Conservation (phyloP, 1,140 invertebrate genomes). For the Grapholita molesta region DNA sequence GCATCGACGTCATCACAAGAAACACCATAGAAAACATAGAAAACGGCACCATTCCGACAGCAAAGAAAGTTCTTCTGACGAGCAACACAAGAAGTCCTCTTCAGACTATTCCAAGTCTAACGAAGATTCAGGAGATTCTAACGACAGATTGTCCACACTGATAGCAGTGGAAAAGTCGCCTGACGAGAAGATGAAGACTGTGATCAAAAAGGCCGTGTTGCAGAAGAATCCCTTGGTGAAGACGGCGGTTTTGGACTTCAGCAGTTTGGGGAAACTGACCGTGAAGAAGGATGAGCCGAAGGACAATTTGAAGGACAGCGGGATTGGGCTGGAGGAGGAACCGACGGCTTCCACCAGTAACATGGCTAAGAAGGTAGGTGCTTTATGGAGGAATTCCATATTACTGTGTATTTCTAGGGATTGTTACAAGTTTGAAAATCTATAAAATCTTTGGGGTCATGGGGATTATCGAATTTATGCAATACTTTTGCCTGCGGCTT, state of each 20-base stretch:
- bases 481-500: too few species aligned
- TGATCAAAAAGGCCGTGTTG: slow-evolving; percentile 66
- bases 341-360: slow-evolving; percentile 47
- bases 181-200: slow-evolving; percentile 68
- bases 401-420: too few species aligned
- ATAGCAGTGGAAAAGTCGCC: slow-evolving; percentile 68
- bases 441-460: too few species aligned
- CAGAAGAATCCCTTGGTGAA: slow-evolving; percentile 65
- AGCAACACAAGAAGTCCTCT: slow-evolving; percentile 81
- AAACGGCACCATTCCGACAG: slow-evolving; percentile 88
- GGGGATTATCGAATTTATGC: too few species aligned
- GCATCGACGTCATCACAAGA: slow-evolving; percentile 85
- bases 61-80: slow-evolving; percentile 89
- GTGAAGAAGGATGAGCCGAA: slow-evolving; percentile 56
- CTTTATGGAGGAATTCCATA: too few species aligned
- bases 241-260: slow-evolving; percentile 65
- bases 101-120: slow-evolving; percentile 69
- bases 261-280: slow-evolving; percentile 51
- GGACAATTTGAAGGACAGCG: slow-evolving; percentile 64
- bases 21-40: slow-evolving; percentile 86
- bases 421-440: too few species aligned
- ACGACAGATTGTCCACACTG: slow-evolving; percentile 63
- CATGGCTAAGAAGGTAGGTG: slow-evolving; percentile 54
- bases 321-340: slow-evolving; percentile 66
- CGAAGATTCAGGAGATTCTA: slow-evolving; percentile 66